Evolutionary conservation across 2,797 vertebrate genomes (phyloP).

Genomic region (Coilia nasus): DNA sequence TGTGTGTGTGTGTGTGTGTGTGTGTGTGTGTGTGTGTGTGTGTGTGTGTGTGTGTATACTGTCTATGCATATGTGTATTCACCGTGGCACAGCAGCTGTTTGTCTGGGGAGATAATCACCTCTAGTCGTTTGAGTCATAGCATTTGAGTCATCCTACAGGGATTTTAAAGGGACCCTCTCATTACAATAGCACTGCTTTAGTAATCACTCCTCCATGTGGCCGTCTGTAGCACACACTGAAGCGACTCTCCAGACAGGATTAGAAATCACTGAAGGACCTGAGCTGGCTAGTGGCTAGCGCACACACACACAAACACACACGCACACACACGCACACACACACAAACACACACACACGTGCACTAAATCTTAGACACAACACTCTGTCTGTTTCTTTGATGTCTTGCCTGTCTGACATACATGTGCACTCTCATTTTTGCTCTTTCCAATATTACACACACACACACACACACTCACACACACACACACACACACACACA

Average conservation of each 20-base stretch:
- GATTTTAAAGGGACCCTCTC: constrained; percentile 56
- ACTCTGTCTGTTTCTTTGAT: background rate
- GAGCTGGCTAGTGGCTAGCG: background rate
- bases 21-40: too few species aligned
- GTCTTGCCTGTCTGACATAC: background rate
- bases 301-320: background rate
- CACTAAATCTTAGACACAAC: background rate
- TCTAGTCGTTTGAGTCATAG: constrained; percentile 56
- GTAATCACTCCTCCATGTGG: constrained; percentile 57
- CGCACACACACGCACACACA: background rate
- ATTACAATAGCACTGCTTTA: constrained; percentile 59
- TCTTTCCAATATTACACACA: constrained; percentile 10
- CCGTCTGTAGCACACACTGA: constrained; percentile 17
- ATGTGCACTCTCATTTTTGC: background rate
- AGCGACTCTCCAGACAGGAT: background rate
- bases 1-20: too few species aligned
- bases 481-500: constrained; percentile 24
- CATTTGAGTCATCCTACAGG: constrained; percentile 53
- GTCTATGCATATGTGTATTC: background rate
- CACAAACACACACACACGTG: background rate
- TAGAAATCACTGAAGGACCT: constrained; percentile 14
- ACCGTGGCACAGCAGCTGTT: background rate
- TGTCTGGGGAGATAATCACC: constrained; percentile 16
- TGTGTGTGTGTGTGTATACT: too few species aligned
- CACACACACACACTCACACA: background rate